Evolutionary conservation across 1,140 invertebrate species (phyloP), one percentile per base, ranked within the genome.

Genomic region (Drosophila neocordata): DNA sequence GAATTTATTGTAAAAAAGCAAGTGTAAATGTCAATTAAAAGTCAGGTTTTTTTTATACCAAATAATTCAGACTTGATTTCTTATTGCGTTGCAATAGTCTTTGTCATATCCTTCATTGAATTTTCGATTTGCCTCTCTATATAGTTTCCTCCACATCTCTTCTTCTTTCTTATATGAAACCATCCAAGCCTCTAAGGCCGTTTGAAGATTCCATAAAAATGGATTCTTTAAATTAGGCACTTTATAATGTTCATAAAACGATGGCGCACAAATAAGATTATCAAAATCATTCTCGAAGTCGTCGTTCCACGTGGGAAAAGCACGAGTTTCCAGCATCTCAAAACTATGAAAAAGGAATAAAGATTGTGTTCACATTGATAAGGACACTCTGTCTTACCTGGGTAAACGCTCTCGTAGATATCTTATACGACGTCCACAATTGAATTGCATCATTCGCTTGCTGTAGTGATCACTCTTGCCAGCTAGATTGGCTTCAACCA

Each of bases 351-450:
- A 5, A 8, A 27, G 1, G 11, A 6, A 31, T 4, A 2, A 12
- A 18, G 27, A 12, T 11, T 5, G 22, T 15, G 6, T n/a, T 31
- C 27, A 11, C 2, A 31, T 13, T 52, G 5, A 38, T 22, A 11
- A 52, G 20, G 0, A 18, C 2, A 48, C 58, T 20, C 0, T n/a
- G n/a, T n/a, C n/a, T n/a, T n/a, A 82, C 79, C 52, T 68, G 11
- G 79, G 79, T 15, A 82, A 24, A 7, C 44, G 53, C 27, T 82
- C 79, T 7, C 79, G 53, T 6, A 83, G 37, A 31, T 79, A 82
- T 5, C 80, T 75, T 4, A 71, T 1, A 1, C 80, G 60, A 3
- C 44, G 51, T 6, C 79, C 79, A 0, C 34, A 53, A 27, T 83
- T 44, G 0, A 11, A n/a, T 0, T 52, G 1, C 0, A 68, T 41